Evolutionary conservation across 2,888 invertebrate genomes (phyloP).

Genomic region (Auanema sp.): DNA sequence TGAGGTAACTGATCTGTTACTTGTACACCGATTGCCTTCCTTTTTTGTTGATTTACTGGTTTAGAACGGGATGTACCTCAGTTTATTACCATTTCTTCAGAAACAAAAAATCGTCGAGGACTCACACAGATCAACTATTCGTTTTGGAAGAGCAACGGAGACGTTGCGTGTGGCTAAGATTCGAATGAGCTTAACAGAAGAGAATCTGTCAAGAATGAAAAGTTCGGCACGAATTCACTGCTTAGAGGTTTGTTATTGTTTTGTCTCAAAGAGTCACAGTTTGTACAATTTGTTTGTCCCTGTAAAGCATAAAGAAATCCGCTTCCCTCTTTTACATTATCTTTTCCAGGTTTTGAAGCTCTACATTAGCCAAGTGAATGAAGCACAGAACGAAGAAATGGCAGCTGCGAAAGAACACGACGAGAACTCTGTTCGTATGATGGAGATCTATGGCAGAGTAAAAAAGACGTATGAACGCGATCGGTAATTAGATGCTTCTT

Average conservation of each 20-base stretch:
- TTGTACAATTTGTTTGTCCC: too few species aligned
- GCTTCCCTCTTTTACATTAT: not conserved
- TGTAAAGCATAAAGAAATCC: too few species aligned
- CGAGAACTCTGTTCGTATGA: constrained; percentile 39
- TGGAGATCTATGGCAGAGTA: constrained; percentile 43
- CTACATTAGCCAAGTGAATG: constrained; percentile 72
- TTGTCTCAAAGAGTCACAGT: not conserved
- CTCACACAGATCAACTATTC: constrained; percentile 68
- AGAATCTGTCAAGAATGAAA: constrained; percentile 50
- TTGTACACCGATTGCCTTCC: not conserved
- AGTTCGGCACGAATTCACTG: constrained; percentile 55
- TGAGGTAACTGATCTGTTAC: constrained; percentile 29
- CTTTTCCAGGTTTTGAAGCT: constrained; percentile 59
- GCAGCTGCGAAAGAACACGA: constrained; percentile 78
- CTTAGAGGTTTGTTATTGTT: constrained; percentile 45
- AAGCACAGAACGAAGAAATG: constrained; percentile 81
- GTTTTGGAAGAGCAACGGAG: constrained; percentile 69
- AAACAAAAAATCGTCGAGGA: constrained; percentile 66
- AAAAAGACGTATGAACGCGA: constrained; percentile 65
- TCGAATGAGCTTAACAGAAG: constrained; percentile 64
- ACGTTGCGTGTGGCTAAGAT: constrained; percentile 70
- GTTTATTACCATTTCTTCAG: constrained; percentile 22
- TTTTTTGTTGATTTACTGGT: not conserved
- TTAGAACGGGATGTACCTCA: not conserved
- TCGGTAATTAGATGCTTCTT: constrained; percentile 60